Evolutionary conservation across 2,113 vertebrate species (phyloP), one percentile per base, ranked within the genome.

Genomic region (Falco punctatus): DNA sequence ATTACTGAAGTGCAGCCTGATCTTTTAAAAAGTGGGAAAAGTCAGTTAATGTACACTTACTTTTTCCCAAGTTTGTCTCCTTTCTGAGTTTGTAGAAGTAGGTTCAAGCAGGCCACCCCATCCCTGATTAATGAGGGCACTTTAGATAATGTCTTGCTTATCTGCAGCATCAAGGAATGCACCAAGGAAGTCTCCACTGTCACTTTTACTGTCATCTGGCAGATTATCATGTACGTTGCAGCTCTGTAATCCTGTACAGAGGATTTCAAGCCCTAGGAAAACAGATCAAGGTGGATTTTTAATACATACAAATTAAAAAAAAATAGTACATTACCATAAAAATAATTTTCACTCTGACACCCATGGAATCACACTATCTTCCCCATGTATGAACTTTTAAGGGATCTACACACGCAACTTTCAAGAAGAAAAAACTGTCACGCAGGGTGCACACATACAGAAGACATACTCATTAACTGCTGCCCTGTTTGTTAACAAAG

Each of bases 51-150:
- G 2, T 5, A 30, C 62, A 97, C 98, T 87, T 96, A 99, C 99
- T 99, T 99, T 95, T 98, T 97, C 48, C 98, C 99, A 24, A 98
- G 97, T 6, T 90, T 93, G 15, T 97, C 98, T 51, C 97, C 97
- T 87, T 98, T 99, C 97, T 99, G 99, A 97, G 98, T 99, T 97
- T 99, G 99, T 49, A 99, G 97, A 88, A 99, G 98, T 27, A 99
- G 95, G 12, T 99, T 98, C 67, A 99, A 97, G 94, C 99, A 99
- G 5, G 98, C 98, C 66, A 99, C 74, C 4, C 99, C 99, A 32
- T 99, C 99, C 58, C 95, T 97, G 79, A 97, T 62, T 93, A 99
- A 93, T 27, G 97, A 94, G 2, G 98, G 98, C 19, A 95, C 96
- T 92, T 97, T 98, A 42, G 92, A 80, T 78, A 99, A 93, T 7